Conservation (phyloP, 2,113 vertebrate genomes). For the Cervus canadensis region DNA sequence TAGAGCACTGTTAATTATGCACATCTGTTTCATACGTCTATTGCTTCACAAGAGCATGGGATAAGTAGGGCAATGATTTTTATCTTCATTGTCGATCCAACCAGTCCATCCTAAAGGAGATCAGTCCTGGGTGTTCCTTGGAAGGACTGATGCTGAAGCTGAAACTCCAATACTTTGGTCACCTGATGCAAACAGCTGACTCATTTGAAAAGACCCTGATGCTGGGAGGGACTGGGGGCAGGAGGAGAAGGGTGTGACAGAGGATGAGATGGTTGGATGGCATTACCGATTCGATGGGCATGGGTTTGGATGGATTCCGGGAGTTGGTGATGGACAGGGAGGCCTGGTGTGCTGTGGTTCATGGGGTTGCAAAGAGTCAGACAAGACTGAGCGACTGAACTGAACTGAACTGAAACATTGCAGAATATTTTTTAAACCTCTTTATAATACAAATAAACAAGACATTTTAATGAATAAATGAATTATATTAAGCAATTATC, state of each 20-base stretch:
- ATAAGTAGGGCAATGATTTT: not conserved
- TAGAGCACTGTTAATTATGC: not conserved
- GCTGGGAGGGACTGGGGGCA: not conserved
- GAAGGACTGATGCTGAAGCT: not conserved
- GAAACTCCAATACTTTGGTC: not conserved
- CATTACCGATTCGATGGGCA: not conserved
- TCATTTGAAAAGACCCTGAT: not conserved
- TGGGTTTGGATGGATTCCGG: not conserved
- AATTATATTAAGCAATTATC: not conserved
- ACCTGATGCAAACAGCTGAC: not conserved
- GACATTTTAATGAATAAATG: not conserved
- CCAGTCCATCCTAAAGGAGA: not conserved
- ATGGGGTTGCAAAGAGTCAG: not conserved
- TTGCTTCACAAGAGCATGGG: not conserved
- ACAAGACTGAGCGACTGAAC: not conserved
- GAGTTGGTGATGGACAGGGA: not conserved
- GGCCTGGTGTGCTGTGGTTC: not conserved
- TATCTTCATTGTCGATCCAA: not conserved
- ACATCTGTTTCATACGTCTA: not conserved
- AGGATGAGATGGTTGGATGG: not conserved
- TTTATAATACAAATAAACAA: not conserved
- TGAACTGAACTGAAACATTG: not conserved
- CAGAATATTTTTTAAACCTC: not conserved
- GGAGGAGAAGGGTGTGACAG: not conserved
- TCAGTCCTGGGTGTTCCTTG: not conserved